phyloP scores from a whole-genome alignment of 2,797 vertebrate genomes.

The Triplophysa bombifrons region DNA sequence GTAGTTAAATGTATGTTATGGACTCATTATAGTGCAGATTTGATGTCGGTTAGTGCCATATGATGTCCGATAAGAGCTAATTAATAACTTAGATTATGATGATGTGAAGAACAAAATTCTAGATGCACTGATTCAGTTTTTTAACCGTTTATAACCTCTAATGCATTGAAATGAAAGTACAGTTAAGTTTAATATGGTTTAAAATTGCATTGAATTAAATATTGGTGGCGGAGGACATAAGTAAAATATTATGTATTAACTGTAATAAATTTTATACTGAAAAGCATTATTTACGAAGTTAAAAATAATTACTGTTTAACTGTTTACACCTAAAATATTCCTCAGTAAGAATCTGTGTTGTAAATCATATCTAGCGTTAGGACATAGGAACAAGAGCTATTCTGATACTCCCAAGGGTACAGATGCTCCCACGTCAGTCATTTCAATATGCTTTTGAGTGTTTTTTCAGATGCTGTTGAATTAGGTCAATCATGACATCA shows the following conservation, averaged over 20 bases:
- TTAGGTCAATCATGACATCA: not conserved
- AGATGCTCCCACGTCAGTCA: not conserved
- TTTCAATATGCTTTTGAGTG: constrained; percentile 8
- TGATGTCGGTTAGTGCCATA: not conserved
- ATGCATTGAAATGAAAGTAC: too few species aligned
- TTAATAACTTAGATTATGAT: not conserved
- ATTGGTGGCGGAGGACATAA: not conserved
- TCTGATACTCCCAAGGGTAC: constrained; percentile 16
- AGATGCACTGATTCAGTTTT: too few species aligned
- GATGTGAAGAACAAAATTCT: too few species aligned
- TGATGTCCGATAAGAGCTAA: not conserved
- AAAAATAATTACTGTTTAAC: too few species aligned
- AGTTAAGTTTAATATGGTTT: too few species aligned
- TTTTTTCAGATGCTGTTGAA: constrained; percentile 23
- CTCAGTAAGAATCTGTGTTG: too few species aligned
- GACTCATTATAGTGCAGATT: constrained; percentile 9
- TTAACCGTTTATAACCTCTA: too few species aligned
- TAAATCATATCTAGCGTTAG: too few species aligned
- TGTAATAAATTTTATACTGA: too few species aligned
- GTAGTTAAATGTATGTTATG: constrained; percentile 12
- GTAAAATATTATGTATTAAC: too few species aligned
- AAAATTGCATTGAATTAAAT: not conserved
- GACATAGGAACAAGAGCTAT: not conserved
- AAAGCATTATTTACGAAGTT: too few species aligned
- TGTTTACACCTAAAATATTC: too few species aligned